phyloP scores from a whole-genome alignment of 2,797 vertebrate genomes.

The Falco concolor region DNA sequence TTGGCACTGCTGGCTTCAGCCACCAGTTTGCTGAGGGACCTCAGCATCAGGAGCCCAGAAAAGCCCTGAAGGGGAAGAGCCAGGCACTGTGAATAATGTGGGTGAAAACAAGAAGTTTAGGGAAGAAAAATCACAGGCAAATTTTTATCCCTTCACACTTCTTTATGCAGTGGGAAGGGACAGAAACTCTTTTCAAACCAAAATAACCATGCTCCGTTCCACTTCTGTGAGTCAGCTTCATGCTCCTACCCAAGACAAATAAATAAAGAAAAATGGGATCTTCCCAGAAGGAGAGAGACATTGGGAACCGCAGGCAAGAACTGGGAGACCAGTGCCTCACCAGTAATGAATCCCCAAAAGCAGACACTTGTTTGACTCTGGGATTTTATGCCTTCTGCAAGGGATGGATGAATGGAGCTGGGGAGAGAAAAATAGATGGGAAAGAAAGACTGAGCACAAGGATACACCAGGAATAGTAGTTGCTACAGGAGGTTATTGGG shows the following conservation, averaged over 20 bases:
- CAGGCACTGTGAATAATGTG: slow-evolving; percentile 2
- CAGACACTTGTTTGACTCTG: neutral
- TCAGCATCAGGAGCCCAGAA: slow-evolving; percentile 6
- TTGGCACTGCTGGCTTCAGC: neutral
- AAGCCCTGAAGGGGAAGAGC: neutral
- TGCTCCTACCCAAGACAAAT: neutral
- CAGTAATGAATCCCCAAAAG: neutral
- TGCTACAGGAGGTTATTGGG: fast-evolving
- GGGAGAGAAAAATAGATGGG: neutral
- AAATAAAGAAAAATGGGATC: neutral
- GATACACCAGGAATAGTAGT: neutral
- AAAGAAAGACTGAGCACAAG: neutral
- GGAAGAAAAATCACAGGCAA: slow-evolving; percentile 28
- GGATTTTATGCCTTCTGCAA: neutral
- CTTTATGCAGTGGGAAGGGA: slow-evolving; percentile 31
- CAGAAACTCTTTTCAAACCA: slow-evolving; percentile 28
- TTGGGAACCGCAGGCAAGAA: neutral
- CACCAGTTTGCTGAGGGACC: neutral
- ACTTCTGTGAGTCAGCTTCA: slow-evolving; percentile 11
- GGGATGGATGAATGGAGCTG: neutral
- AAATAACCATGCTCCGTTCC: neutral
- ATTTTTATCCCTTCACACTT: slow-evolving; percentile 46
- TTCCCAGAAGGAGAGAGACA: neutral
- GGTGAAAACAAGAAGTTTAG: slow-evolving; percentile 6
- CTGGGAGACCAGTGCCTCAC: neutral